These are phyloP conservation scores for Scelioninae gen. 2 DNA, from an alignment of 2,888 invertebrate genomes.

Conservation along the genomic window DNA sequence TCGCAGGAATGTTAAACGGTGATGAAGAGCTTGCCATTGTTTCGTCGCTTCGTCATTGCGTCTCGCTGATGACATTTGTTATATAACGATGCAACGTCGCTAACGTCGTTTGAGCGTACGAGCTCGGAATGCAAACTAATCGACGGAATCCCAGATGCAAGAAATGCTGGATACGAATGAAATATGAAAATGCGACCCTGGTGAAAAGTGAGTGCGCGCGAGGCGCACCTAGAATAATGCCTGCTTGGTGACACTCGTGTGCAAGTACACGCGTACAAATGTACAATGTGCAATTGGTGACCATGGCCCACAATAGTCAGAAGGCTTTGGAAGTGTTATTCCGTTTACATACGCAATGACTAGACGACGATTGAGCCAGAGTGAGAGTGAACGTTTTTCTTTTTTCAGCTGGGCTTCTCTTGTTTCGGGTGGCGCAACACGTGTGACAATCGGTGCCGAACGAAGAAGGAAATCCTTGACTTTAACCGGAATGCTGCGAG, in stretches of 20 bases:
- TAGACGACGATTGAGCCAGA: constrained; percentile 53
- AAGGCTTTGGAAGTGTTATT: constrained; percentile 51
- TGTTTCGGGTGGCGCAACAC: no score
- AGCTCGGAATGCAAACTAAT: constrained; percentile 40
- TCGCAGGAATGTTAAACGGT: neutral
- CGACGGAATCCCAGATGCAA: constrained; percentile 29
- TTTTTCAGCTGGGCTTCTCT: no score
- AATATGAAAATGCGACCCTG: constrained; percentile 51
- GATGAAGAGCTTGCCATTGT: constrained; percentile 11
- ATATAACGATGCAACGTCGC: constrained; percentile 26
- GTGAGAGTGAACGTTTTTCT: no score
- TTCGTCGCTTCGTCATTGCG: constrained; percentile 14
- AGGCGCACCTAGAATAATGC: constrained; percentile 16
- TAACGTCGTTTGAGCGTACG: constrained; percentile 5
- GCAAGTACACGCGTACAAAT: constrained; percentile 37
- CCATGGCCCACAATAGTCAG: constrained; percentile 68
- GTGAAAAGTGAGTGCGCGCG: constrained; percentile 42
- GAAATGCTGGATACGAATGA: constrained; percentile 25
- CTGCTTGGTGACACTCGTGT: constrained; percentile 40
- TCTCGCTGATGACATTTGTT: constrained; percentile 29
- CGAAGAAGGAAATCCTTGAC: no score
- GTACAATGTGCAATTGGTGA: constrained; percentile 60
- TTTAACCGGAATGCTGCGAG: no score
- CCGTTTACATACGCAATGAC: constrained; percentile 56
- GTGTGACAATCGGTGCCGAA: no score